These are phyloP conservation scores for Pseudorhiza aurosa DNA, from an alignment of 30 jellyfish, hydroid and myxozoan genomes.

Conservation along the genomic window DNA sequence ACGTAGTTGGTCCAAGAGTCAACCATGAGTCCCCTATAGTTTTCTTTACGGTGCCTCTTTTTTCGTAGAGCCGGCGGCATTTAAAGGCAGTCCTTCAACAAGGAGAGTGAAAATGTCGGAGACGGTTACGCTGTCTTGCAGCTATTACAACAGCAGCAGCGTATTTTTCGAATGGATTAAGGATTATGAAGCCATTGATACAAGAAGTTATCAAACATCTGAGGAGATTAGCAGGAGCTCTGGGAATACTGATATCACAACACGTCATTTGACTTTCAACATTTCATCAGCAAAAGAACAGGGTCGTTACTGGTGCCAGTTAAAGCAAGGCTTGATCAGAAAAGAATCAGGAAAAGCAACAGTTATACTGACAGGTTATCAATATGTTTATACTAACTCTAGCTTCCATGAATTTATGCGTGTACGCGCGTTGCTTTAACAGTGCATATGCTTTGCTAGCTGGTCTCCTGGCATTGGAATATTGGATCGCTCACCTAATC, in stretches of 20 bases:
- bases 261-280: constrained; percentile 2
- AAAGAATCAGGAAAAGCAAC: constrained; percentile 8
- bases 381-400: neutral
- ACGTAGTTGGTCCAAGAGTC: no score
- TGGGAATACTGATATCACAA: neutral
- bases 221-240: neutral
- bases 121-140: constrained; percentile 7
- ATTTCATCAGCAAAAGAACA: constrained; percentile 6
- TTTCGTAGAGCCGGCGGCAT: constrained; percentile 19
- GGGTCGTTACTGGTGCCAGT: constrained; percentile 23
- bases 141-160: neutral
- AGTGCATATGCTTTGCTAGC: no score
- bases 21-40: no score
- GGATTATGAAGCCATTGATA: neutral
- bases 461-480: no score
- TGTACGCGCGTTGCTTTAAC: no score
- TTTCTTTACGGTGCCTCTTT: no score
- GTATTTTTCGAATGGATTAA: constrained; percentile 12
- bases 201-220: neutral
- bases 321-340: neutral
- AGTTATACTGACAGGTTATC: constrained; percentile 5
- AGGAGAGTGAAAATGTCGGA: neutral
- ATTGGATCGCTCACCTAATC: no score
- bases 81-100: constrained; percentile 20
- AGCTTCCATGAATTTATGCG: no score